phyloP scores from a whole-genome alignment of 2,113 vertebrate species.

The Scomber scombrus region DNA sequence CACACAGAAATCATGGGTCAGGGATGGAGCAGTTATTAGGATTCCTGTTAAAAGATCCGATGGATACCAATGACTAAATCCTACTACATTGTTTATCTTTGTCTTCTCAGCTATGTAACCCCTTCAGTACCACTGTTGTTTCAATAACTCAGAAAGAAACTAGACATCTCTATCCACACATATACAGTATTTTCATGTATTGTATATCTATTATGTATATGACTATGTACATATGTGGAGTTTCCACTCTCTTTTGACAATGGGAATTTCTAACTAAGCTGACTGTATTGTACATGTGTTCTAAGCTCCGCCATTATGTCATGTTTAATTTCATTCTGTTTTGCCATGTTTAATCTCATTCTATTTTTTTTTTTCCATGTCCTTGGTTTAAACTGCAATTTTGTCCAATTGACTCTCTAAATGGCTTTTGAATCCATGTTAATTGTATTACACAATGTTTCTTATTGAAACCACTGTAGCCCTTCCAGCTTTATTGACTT shows the following conservation, averaged over 20 bases:
- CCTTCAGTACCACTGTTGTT: neutral
- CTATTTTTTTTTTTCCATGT: constrained; percentile 61
- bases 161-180: neutral
- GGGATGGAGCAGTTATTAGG: constrained; percentile 21
- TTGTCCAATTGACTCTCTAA: constrained; percentile 67
- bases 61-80: neutral
- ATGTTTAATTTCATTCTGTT: constrained; percentile 67
- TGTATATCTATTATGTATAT: neutral
- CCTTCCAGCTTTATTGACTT: constrained; percentile 65
- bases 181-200: neutral
- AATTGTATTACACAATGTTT: constrained; percentile 71
- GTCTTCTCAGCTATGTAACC: neutral
- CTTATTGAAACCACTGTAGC: constrained; percentile 65
- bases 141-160: neutral
- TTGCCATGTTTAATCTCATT: constrained; percentile 69
- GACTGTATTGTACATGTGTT: constrained; percentile 51
- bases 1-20: constrained; percentile 5
- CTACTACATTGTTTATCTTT: constrained; percentile 15
- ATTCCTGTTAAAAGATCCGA: constrained; percentile 22
- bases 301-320: constrained; percentile 61
- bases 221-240: neutral
- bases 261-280: constrained; percentile 60
- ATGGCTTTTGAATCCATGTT: constrained; percentile 76
- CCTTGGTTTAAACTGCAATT: constrained; percentile 68
- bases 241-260: constrained; percentile 59